phyloP scores from a whole-genome alignment of 2,797 vertebrate species.

The Pyrocephalus nanus region DNA sequence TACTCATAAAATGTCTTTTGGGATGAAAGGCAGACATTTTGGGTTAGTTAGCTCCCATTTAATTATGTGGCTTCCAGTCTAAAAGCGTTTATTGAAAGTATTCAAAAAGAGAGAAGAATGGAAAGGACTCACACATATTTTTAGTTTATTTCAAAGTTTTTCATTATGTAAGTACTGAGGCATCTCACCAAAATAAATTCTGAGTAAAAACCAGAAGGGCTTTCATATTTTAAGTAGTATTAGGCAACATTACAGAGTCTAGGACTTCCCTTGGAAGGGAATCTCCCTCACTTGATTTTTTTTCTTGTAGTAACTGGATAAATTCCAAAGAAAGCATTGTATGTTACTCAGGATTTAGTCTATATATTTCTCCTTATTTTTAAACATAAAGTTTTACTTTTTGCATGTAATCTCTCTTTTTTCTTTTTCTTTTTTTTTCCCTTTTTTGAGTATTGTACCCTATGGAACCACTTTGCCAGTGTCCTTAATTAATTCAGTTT shows the following conservation, averaged over 20 bases:
- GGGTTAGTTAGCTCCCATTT: slow-evolving; percentile 46
- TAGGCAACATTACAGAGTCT: background rate
- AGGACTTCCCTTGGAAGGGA: background rate
- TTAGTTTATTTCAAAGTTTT: background rate
- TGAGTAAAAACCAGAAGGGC: background rate
- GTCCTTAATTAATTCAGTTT: background rate
- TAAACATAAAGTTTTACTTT: background rate
- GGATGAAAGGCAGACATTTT: slow-evolving; percentile 56
- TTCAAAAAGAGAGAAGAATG: slow-evolving; percentile 6
- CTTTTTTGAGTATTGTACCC: background rate
- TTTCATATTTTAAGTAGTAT: slow-evolving; percentile 23
- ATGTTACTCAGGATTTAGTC: background rate
- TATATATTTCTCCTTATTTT: background rate
- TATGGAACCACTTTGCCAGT: background rate
- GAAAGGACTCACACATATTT: background rate
- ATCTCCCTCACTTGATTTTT: background rate
- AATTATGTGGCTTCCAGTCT: slow-evolving; percentile 24
- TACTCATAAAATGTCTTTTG: slow-evolving; percentile 44
- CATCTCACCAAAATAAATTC: background rate
- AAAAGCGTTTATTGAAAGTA: slow-evolving; percentile 47
- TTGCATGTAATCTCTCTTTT: background rate
- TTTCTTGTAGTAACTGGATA: background rate
- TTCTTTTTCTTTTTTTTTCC: background rate
- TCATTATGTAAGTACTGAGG: background rate
- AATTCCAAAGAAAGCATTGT: background rate